Evolutionary conservation across 2,113 vertebrate species (phyloP), one percentile per base, ranked within the genome.

Genomic region (Pituophis catenifer): DNA sequence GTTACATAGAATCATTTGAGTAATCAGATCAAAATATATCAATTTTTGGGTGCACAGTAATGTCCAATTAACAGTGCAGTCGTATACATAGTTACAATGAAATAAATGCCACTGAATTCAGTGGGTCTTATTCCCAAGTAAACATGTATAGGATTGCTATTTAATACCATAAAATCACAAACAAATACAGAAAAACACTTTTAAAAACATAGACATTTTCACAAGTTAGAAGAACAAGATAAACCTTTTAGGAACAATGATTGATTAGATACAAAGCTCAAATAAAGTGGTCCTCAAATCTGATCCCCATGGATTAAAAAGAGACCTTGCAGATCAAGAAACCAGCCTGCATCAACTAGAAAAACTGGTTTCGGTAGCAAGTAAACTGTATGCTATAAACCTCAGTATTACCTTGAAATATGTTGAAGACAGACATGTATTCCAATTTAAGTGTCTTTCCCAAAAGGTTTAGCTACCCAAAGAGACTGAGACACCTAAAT

Each of bases 31-130:
- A 81, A 81, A 81, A 81, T 85, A 48, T 54, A 95, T 90, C 88
- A 44, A 86, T 93, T 94, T 96, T 96, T 97, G 96, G 96, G 62
- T 97, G 96, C 96, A 96, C 96, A 97, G 96, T 96, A 97, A 96
- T 7, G 53, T 94, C 92, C 92, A 95, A 94, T 94, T 94, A 75
- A 85, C 23, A 85, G 33, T 48, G 70, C 53, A 55, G 24, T 91
- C 53, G 13, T 57, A 86, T 91, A 23, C 70, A 85, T 24, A 6
- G 23, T 15, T 86, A 85, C 70, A 38, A 33, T 57, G 53, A 38
- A 85, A 38, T 38, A 91, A 85, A 38, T 85, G 50, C 48, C 58
- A 90, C 5, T 90, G 19, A 70, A 59, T 65, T 90, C 23, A 91
- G 5, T 55, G 1, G 70, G n/a, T 23, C 52, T 91, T 91, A 85